These are phyloP conservation scores for Trididemnum miniatum DNA, from an alignment of 23 tunicate genomes.

Conservation along the genomic window DNA sequence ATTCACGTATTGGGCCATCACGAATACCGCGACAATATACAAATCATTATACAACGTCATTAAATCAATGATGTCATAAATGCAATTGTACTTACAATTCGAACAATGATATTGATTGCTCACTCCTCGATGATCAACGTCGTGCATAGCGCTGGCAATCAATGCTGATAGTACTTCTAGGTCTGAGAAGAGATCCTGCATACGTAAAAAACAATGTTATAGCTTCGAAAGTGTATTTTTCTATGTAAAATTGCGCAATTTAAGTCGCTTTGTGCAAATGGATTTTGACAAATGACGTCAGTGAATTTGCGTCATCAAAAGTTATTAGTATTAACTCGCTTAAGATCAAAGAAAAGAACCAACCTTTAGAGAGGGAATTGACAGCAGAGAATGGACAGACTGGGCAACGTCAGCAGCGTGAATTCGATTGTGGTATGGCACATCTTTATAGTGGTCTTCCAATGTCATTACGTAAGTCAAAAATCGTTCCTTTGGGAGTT, in stretches of 20 bases:
- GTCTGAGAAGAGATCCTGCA: slow-evolving; percentile 81
- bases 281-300: neutral
- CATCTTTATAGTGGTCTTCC: slow-evolving; percentile 79
- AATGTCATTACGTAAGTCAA: slow-evolving; percentile 78
- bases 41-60: too few relatives aligned
- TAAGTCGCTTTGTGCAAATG: neutral
- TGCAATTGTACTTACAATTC: slow-evolving; percentile 64
- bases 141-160: slow-evolving; percentile 89
- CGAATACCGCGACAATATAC: too few relatives aligned
- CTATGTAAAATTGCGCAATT: neutral
- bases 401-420: slow-evolving; percentile 89
- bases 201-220: neutral
- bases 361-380: slow-evolving; percentile 84
- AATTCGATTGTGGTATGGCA: slow-evolving; percentile 78
- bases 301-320: neutral
- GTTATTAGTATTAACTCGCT: neutral
- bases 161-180: slow-evolving; percentile 74
- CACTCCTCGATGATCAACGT: slow-evolving; percentile 88
- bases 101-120: slow-evolving; percentile 89
- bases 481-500: slow-evolving; percentile 68
- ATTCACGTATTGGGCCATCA: too few relatives aligned
- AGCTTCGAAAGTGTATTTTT: neutral
- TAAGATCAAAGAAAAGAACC: slow-evolving; percentile 8
- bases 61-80: too few relatives aligned
- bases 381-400: slow-evolving; percentile 82